phyloP scores from a whole-genome alignment of 2,113 vertebrate genomes.

The human (Homo sapiens) region DNA sequence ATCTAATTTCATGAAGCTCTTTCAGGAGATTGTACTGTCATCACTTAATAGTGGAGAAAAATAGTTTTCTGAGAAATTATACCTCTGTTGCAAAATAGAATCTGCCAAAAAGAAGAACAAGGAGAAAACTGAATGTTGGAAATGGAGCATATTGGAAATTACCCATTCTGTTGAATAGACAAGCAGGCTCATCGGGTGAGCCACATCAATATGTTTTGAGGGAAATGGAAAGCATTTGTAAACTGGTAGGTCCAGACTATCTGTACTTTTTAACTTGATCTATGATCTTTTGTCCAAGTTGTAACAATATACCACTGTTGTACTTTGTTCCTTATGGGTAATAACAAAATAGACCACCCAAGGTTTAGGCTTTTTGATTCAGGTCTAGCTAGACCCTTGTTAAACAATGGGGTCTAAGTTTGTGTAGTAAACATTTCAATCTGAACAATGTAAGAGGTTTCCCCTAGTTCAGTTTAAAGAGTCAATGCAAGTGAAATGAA shows the following conservation, averaged over 20 bases:
- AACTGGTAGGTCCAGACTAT: background rate
- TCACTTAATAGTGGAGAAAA: background rate
- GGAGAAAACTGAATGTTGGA: background rate
- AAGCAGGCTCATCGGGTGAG: background rate
- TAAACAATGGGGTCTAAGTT: background rate
- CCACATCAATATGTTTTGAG: background rate
- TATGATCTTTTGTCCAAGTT: background rate
- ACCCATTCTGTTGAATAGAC: background rate
- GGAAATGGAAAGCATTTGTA: background rate
- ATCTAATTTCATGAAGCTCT: background rate
- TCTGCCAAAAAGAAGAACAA: background rate
- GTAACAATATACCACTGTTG: background rate
- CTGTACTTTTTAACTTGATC: background rate
- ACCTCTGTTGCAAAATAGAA: background rate
- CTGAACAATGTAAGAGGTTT: background rate
- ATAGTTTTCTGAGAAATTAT: background rate
- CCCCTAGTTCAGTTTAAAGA: background rate
- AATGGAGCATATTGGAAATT: background rate
- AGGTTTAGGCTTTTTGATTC: background rate
- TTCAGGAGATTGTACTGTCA: background rate
- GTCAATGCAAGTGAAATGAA: background rate
- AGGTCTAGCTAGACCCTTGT: background rate
- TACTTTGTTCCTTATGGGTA: background rate
- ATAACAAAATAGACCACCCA: background rate
- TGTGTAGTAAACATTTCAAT: background rate